Conservation (phyloP, 2,888 invertebrate genomes). For the Trissoscelio sp. region DNA sequence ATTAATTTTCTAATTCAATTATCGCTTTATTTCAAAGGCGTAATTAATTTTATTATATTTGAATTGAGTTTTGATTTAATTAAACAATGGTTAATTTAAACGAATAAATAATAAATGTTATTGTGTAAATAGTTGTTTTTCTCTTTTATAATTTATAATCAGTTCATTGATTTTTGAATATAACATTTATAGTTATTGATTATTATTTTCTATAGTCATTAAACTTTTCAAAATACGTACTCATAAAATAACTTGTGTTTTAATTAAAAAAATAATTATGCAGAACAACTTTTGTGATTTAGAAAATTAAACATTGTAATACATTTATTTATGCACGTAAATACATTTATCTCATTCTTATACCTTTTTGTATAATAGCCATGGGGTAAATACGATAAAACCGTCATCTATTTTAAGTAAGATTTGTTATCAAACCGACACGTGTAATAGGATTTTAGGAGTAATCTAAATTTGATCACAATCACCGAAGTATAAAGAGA, state of each 20-base stretch:
- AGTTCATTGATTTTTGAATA: background rate
- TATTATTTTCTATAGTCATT: background rate
- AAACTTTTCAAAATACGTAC: too few relatives aligned
- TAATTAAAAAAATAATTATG: too few relatives aligned
- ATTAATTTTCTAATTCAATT: conserved; percentile 2
- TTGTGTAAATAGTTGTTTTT: too few relatives aligned
- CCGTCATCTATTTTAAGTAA: background rate
- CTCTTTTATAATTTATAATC: background rate
- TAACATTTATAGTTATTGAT: background rate
- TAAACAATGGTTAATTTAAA: background rate
- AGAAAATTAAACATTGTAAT: too few relatives aligned
- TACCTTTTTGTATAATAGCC: background rate
- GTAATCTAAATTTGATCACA: background rate
- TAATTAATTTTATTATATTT: too few relatives aligned
- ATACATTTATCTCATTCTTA: background rate
- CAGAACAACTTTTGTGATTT: too few relatives aligned
- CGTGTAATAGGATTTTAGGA: background rate
- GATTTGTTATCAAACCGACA: background rate
- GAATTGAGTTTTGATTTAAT: background rate
- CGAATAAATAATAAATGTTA: too few relatives aligned
- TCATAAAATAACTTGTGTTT: too few relatives aligned
- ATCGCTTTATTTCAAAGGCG: background rate
- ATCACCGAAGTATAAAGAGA: background rate
- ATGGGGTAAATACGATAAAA: background rate
- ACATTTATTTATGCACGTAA: background rate